Percentiles rank a stretch among this genome's conserved stretches.
These are phyloP conservation scores for Drosophila stalkeri DNA, from an alignment of 2,888 invertebrate genomes.

Conservation along the genomic window DNA sequence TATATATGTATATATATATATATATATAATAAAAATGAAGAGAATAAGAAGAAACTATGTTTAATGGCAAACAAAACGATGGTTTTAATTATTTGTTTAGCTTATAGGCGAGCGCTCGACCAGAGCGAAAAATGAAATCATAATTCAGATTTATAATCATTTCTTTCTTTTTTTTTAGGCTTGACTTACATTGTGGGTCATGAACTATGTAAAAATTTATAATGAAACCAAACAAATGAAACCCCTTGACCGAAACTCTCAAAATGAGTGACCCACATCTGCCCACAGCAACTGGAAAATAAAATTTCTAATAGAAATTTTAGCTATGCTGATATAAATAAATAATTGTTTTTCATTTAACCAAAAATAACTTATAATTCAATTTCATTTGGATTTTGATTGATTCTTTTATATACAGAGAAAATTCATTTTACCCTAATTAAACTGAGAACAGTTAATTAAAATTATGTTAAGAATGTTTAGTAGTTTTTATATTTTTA, in stretches of 20 bases:
- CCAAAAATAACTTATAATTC: too few species aligned
- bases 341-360: background rate
- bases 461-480: too few species aligned
- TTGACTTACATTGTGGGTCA: constrained; percentile 67
- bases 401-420: too few species aligned
- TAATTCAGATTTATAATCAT: constrained; percentile 46
- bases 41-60: constrained; percentile 16
- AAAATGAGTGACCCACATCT: constrained; percentile 5
- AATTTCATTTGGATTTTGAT: too few species aligned
- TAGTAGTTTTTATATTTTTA: too few species aligned
- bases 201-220: constrained; percentile 38
- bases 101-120: constrained; percentile 47
- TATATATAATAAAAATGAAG: background rate
- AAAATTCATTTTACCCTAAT: too few species aligned
- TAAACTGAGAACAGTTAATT: too few species aligned
- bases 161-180: constrained; percentile 55
- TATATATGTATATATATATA: background rate
- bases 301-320: constrained; percentile 10
- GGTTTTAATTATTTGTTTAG: constrained; percentile 21
- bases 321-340: background rate
- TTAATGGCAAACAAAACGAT: constrained; percentile 30
- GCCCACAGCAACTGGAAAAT: background rate
- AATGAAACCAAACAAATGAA: constrained; percentile 21
- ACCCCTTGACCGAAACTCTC: constrained; percentile 27
- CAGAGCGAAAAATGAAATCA: constrained; percentile 52